These are phyloP conservation scores for Triplophysa dalaica DNA, from an alignment of 2,113 vertebrate genomes.

Conservation along the genomic window DNA sequence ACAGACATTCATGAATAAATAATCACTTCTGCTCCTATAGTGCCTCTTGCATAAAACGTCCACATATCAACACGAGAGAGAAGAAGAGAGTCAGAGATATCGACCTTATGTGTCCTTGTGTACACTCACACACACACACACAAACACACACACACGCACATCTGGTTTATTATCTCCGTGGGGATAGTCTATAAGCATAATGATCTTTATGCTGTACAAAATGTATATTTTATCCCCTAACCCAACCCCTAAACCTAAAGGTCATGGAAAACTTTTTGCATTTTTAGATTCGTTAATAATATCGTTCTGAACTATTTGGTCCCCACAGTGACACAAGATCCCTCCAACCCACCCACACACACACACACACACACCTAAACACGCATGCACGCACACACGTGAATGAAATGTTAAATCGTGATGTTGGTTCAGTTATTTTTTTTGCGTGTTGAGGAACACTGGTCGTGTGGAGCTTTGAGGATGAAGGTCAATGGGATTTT, in stretches of 20 bases:
- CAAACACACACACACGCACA: neutral
- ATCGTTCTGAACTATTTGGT: no score
- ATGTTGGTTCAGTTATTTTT: neutral
- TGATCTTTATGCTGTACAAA: no score
- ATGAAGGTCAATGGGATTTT: constrained; percentile 21
- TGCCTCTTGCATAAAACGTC: neutral
- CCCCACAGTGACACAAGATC: no score
- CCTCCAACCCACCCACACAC: no score
- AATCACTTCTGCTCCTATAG: neutral
- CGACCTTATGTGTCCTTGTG: neutral
- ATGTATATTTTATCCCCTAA: no score
- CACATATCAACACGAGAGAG: neutral
- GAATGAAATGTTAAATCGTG: neutral
- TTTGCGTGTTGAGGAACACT: no score
- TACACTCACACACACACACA: neutral
- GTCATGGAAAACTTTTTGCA: no score
- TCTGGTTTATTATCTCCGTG: no score
- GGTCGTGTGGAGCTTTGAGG: neutral
- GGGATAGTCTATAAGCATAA: no score
- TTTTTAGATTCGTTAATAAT: no score
- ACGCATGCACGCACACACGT: neutral
- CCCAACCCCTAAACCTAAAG: no score
- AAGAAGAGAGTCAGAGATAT: neutral
- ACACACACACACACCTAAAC: no score
- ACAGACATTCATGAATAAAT: neutral